Evolutionary conservation across 2,113 vertebrate species (phyloP).

Genomic region (Irena cyanogastra): DNA sequence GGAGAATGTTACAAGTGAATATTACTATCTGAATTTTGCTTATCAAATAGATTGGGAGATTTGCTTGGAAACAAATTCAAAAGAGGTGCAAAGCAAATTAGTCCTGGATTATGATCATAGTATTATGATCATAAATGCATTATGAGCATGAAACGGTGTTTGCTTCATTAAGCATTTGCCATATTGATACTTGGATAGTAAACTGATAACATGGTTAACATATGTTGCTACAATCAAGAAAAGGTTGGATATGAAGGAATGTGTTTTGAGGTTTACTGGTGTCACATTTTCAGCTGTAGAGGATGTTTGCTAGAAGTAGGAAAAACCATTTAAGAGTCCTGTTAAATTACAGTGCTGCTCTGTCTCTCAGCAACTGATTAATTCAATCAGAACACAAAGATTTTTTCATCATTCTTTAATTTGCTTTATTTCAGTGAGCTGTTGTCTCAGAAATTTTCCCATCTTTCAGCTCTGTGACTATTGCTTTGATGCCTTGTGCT

Average conservation of each 20-base stretch:
- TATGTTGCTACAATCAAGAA: neutral
- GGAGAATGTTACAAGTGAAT: neutral
- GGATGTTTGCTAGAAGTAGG: neutral
- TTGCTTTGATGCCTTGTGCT: neutral
- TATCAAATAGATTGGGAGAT: neutral
- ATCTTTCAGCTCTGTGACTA: slow-evolving; percentile 38
- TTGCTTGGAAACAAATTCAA: neutral
- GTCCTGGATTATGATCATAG: neutral
- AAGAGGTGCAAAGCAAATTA: neutral
- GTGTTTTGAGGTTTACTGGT: neutral
- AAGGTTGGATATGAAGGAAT: neutral
- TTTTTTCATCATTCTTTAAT: slow-evolving; percentile 70
- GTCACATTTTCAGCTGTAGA: slow-evolving; percentile 1
- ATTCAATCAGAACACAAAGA: slow-evolving; percentile 61
- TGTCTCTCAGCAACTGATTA: slow-evolving; percentile 34
- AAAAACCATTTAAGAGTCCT: slow-evolving; percentile 13
- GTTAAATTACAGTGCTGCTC: slow-evolving; percentile 21
- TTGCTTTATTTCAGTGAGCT: slow-evolving; percentile 67
- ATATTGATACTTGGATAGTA: neutral
- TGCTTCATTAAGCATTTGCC: neutral
- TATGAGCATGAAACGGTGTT: neutral
- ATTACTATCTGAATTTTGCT: neutral
- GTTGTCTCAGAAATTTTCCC: slow-evolving; percentile 54
- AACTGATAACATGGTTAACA: neutral
- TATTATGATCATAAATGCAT: no score